Percentiles rank a stretch among this genome's conserved stretches.
These are phyloP conservation scores for Alces alces DNA, from an alignment of 2,113 vertebrate species.

Conservation along the genomic window DNA sequence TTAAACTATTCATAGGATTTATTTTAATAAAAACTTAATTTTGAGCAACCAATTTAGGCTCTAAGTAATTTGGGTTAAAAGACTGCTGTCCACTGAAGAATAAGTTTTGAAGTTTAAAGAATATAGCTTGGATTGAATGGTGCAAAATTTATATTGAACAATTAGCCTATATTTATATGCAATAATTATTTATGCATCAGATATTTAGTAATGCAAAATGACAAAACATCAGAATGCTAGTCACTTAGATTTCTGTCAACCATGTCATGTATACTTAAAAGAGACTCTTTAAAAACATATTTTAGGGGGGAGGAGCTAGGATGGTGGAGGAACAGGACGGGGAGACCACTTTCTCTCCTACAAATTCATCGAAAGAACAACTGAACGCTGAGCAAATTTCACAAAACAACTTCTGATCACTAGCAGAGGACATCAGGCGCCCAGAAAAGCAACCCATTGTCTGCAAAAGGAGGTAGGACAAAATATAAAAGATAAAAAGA, in stretches of 20 bases:
- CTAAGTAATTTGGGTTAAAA: neutral
- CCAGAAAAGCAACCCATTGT: too few relatives aligned
- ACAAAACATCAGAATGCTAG: neutral
- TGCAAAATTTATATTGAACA: neutral
- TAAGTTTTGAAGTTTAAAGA: neutral
- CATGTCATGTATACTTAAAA: neutral
- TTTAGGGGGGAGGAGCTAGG: too few relatives aligned
- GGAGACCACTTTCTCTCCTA: too few relatives aligned
- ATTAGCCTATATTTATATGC: neutral
- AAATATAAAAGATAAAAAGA: too few relatives aligned
- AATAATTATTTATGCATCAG: slow-evolving; percentile 20
- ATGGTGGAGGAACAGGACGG: too few relatives aligned
- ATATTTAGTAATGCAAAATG: slow-evolving; percentile 13
- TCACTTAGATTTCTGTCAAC: neutral
- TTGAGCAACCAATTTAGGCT: neutral
- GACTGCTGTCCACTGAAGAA: neutral
- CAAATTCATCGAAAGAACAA: too few relatives aligned
- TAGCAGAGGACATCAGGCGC: too few relatives aligned
- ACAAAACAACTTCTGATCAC: too few relatives aligned
- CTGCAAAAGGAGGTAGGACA: too few relatives aligned
- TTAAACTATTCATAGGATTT: neutral
- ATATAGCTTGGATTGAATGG: neutral
- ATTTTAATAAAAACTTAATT: neutral
- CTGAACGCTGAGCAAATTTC: too few relatives aligned
- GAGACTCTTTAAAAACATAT: neutral